Base-by-base conservation (phyloP, 1,140 invertebrate species). In the Drosophila takahashii region DNA sequence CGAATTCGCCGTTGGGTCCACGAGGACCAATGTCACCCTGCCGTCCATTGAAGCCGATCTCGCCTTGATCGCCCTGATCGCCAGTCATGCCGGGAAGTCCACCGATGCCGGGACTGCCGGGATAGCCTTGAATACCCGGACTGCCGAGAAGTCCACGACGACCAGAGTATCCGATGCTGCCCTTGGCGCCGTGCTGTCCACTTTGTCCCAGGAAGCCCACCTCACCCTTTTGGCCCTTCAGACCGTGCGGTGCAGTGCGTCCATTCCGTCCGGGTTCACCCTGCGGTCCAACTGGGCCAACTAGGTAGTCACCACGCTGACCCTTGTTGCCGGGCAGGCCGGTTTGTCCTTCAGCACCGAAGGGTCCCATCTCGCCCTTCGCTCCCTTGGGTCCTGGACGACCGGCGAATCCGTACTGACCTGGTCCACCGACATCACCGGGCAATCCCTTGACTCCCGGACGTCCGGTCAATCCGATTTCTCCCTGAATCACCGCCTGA, bases 211-310 rank as follows among this genome's bases (percentile, higher is more conserved):
- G 58, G 18, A 79, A 18, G 0, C 91, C 91, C 77, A 79, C 74
- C 2, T 93, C 91, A 50, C 95, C 95, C 44, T 77, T 80, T 71
- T 93, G 92, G 41, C 96, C 96, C 90, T 94, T 94, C 1, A 69
- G 11, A 7, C 96, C 96, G n/a, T 84, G 65, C 16, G 76, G 91
- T 6, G 95, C 96, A 15, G 71, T 70, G 16, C 76, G 75, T 52
- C 96, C 95, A 51, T 94, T 90, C 9, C 87, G 66, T 16, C 95
- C 95, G 2, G 93, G 92, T 29, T 90, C 86, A 45, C 95, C 95
- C 13, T 77, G 65, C 3, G 70, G 27, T n/a, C 95, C 96, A 3
- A 71, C 59, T 2, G 93, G 93, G 42, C 95, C 95, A 22, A 93
- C 79, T 2, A 94, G 93, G 2, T 70, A 61, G 34, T 93, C 93